Conservation (phyloP, 2,888 invertebrate species). For the Odontothrips loti region DNA sequence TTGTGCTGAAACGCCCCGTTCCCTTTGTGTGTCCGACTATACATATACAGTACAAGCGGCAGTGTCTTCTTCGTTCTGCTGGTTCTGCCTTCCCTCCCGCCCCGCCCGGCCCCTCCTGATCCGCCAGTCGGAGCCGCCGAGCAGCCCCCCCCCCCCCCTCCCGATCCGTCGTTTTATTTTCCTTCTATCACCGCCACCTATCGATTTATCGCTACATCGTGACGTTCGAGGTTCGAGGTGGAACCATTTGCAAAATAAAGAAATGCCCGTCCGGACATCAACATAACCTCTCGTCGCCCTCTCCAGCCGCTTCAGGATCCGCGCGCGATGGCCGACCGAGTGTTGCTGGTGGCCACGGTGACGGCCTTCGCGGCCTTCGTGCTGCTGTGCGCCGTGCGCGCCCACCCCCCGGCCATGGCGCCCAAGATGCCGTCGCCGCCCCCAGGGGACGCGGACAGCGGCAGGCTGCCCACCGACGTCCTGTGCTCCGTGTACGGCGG, state of each 20-base stretch:
- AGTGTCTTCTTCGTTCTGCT: not conserved
- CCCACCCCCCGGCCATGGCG: not conserved
- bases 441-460: not conserved
- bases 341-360: too few species aligned
- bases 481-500: slow-evolving; percentile 9
- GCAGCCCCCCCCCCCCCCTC: slow-evolving; percentile 33
- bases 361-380: too few species aligned
- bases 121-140: slow-evolving; percentile 27
- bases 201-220: too few species aligned
- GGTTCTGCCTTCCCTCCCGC: not conserved
- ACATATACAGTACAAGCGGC: slow-evolving; percentile 9
- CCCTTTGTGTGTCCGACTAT: too few species aligned
- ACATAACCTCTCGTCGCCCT: not conserved
- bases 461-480: not conserved
- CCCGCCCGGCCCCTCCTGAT: too few species aligned
- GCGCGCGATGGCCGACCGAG: not conserved
- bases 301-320: not conserved
- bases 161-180: not conserved
- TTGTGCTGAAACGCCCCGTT: too few species aligned
- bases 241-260: too few species aligned
- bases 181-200: too few species aligned
- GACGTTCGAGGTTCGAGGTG: too few species aligned
- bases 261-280: not conserved
- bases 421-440: not conserved
- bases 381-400: not conserved